Evolutionary conservation across 2,797 vertebrate genomes (phyloP).

Genomic region (Stomatorhinus walkeri): DNA sequence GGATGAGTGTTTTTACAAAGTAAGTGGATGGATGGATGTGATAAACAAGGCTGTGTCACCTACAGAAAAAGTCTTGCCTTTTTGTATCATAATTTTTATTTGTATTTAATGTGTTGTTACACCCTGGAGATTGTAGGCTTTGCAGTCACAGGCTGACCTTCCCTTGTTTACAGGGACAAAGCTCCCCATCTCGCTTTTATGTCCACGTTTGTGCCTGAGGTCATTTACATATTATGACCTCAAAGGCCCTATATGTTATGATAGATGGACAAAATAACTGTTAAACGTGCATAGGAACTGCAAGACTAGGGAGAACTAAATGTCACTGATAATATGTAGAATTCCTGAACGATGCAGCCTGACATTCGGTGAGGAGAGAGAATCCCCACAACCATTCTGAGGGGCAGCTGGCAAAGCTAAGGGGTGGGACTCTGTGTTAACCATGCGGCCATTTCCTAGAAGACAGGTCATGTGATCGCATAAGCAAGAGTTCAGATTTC

Average conservation of each 20-base stretch:
- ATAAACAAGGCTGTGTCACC: background rate
- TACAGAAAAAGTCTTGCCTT: background rate
- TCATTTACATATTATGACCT: background rate
- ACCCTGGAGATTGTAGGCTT: background rate
- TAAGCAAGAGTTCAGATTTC: background rate
- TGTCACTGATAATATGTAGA: background rate
- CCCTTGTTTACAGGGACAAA: background rate
- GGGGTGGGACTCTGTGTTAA: background rate
- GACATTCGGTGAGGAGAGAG: background rate
- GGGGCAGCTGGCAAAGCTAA: conserved; percentile 19
- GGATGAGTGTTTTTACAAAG: background rate
- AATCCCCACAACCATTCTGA: conserved; percentile 18
- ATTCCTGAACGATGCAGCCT: background rate
- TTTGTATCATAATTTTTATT: background rate
- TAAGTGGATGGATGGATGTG: background rate
- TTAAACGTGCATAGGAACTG: background rate
- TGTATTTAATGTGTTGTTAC: background rate
- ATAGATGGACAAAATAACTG: background rate
- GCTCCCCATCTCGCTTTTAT: background rate
- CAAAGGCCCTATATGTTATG: background rate
- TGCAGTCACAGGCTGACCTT: background rate
- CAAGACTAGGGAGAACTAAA: background rate
- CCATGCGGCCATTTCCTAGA: background rate
- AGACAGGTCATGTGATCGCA: conserved; percentile 3
- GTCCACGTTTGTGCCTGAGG: background rate